A percentile compares a stretch with the other conserved stretches of the same genome.
Evolutionary conservation across 2,888 invertebrate genomes (phyloP).

Genomic region (Xylocampa areola): DNA sequence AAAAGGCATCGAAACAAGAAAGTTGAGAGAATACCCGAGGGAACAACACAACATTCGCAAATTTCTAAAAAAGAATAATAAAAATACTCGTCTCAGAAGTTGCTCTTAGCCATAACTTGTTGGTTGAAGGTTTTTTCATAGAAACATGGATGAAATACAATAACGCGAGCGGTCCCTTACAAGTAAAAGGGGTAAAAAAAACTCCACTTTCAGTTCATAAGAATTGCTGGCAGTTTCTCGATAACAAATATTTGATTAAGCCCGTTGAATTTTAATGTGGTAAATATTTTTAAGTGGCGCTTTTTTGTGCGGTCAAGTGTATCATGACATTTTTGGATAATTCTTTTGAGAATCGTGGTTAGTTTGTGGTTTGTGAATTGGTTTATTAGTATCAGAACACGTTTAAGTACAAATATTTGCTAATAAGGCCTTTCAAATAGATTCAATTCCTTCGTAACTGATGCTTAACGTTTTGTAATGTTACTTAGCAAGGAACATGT

Average conservation of each 20-base stretch:
- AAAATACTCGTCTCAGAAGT: constrained; percentile 71
- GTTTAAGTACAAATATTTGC: too few relatives aligned
- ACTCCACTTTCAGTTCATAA: constrained; percentile 49
- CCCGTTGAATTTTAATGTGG: constrained; percentile 40
- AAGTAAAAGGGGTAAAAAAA: constrained; percentile 65
- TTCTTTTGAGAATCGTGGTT: too few relatives aligned
- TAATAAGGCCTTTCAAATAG: too few relatives aligned
- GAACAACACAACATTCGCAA: constrained; percentile 75
- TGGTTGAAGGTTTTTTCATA: constrained; percentile 73
- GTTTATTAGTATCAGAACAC: too few relatives aligned
- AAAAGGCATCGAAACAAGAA: constrained; percentile 74
- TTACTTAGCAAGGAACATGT: too few relatives aligned
- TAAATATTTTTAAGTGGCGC: constrained; percentile 5
- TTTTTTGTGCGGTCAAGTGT: constrained; percentile 24
- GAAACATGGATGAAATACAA: constrained; percentile 74
- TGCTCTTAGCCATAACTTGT: constrained; percentile 72
- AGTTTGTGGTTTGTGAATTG: too few relatives aligned
- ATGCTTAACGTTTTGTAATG: too few relatives aligned
- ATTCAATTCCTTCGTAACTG: too few relatives aligned
- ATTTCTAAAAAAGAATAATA: constrained; percentile 76
- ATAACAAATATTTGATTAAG: constrained; percentile 52
- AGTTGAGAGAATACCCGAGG: constrained; percentile 74
- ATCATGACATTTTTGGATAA: constrained; percentile 1
- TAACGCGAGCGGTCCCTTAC: constrained; percentile 66
- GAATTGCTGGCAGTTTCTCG: constrained; percentile 38